Percentiles rank a stretch among this genome's conserved stretches.
These are phyloP conservation scores for Halictus ligatus DNA, from an alignment of 2,888 invertebrate genomes.

Conservation along the genomic window DNA sequence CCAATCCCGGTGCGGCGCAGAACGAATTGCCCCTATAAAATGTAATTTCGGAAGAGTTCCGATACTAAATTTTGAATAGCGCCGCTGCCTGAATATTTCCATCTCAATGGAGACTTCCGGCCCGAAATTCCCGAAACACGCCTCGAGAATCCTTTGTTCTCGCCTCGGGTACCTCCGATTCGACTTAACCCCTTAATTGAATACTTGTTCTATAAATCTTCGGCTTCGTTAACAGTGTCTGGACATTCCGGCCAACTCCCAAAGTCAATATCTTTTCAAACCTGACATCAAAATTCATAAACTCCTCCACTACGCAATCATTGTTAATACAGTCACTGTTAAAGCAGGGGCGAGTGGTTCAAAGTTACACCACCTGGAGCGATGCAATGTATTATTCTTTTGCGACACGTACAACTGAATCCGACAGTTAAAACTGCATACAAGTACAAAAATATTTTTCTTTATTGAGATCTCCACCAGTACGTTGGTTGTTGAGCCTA, in stretches of 20 bases:
- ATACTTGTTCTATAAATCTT: neutral
- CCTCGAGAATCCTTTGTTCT: slow-evolving; percentile 32
- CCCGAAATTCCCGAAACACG: slow-evolving; percentile 37
- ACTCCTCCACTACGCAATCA: neutral
- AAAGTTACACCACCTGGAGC: neutral
- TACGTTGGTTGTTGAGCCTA: no score
- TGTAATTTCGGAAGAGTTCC: slow-evolving; percentile 76
- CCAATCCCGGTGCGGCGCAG: slow-evolving; percentile 76
- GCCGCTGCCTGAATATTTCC: slow-evolving; percentile 58
- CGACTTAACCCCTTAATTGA: neutral
- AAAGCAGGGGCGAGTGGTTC: no score
- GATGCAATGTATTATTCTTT: neutral
- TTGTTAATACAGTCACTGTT: neutral
- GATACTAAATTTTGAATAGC: slow-evolving; percentile 76
- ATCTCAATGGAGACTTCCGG: slow-evolving; percentile 55
- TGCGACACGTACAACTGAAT: neutral
- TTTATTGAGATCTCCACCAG: no score
- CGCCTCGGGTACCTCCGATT: neutral
- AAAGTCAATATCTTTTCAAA: neutral
- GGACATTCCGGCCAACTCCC: neutral
- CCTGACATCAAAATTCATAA: neutral
- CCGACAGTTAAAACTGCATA: no score
- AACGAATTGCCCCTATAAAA: slow-evolving; percentile 80
- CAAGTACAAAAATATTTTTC: no score
- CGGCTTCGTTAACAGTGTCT: neutral